These are phyloP conservation scores for Rachycentron canadum DNA, from an alignment of 2,797 vertebrate species.

Conservation along the genomic window DNA sequence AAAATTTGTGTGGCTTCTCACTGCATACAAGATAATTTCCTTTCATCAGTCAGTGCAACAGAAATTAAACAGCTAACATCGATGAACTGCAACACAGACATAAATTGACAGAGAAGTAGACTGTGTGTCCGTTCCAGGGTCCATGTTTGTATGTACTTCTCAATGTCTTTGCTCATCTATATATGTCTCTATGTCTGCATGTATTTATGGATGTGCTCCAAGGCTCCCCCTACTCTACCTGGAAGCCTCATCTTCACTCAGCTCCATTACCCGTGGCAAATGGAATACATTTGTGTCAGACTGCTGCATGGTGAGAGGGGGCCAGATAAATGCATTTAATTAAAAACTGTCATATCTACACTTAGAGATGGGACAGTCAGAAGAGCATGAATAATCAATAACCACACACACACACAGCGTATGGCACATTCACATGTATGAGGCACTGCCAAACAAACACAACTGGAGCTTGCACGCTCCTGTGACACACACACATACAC, in stretches of 20 bases:
- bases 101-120: conserved; percentile 26
- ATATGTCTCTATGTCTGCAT: conserved; percentile 28
- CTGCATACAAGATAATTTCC: conserved; percentile 46
- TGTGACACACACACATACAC: conserved; percentile 21
- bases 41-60: conserved; percentile 54
- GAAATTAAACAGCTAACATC: conserved; percentile 45
- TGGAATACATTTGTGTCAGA: conserved; percentile 86
- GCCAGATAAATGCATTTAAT: conserved; percentile 89
- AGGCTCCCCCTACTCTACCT: conserved; percentile 61
- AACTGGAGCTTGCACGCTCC: conserved; percentile 2
- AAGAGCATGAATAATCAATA: conserved; percentile 83
- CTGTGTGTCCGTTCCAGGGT: conserved; percentile 3
- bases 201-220: conserved; percentile 55
- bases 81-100: conserved; percentile 41
- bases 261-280: conserved; percentile 83
- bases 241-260: conserved; percentile 70
- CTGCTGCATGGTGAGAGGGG: conserved; percentile 66
- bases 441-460: conserved; percentile 20
- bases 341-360: conserved; percentile 88
- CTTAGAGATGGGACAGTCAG: conserved; percentile 80
- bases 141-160: conserved; percentile 47
- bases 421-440: conserved; percentile 20
- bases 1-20: conserved; percentile 35
- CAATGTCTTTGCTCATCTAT: conserved; percentile 42
- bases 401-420: conserved; percentile 48